phyloP scores from a whole-genome alignment of 2,113 vertebrate genomes.

The Probosciger aterrimus region DNA sequence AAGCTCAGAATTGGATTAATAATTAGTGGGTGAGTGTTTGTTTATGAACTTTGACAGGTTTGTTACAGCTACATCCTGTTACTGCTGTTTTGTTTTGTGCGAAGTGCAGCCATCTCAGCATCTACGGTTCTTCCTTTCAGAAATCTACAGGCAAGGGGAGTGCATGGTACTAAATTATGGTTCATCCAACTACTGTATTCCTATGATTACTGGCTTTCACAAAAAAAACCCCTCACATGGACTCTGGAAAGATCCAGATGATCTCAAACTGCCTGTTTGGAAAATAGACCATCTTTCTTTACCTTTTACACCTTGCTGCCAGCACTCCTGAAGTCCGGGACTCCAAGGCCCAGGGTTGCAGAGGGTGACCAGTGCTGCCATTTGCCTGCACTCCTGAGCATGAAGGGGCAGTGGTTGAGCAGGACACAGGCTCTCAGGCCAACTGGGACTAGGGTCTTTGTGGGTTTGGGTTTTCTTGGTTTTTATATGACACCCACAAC shows the following conservation, averaged over 20 bases:
- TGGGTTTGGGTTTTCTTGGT: not conserved
- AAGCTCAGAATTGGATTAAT: constrained; percentile 59
- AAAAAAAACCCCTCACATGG: not conserved
- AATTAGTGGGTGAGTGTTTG: constrained; percentile 60
- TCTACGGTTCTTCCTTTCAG: constrained; percentile 1
- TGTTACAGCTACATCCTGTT: constrained; percentile 45
- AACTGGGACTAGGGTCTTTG: not conserved
- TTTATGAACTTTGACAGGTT: constrained; percentile 55
- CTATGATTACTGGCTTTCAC: not conserved
- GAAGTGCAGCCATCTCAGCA: constrained; percentile 29
- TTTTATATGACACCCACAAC: not conserved
- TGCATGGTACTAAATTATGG: not conserved
- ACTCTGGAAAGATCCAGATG: not conserved
- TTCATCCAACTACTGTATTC: not conserved
- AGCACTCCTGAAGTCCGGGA: not conserved
- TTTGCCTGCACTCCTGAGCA: not conserved
- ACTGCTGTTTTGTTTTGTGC: constrained; percentile 46
- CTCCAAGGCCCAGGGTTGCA: not conserved
- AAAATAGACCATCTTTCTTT: not conserved
- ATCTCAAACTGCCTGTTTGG: not conserved
- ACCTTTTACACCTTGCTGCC: not conserved
- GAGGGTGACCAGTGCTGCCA: accelerated
- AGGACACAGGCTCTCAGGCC: not conserved
- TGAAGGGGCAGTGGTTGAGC: not conserved
- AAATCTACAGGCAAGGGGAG: not conserved